A percentile compares a stretch with the other conserved stretches of the same genome.
These are phyloP conservation scores for Cirrhinus molitorella DNA, from an alignment of 2,797 vertebrate genomes.

Conservation along the genomic window DNA sequence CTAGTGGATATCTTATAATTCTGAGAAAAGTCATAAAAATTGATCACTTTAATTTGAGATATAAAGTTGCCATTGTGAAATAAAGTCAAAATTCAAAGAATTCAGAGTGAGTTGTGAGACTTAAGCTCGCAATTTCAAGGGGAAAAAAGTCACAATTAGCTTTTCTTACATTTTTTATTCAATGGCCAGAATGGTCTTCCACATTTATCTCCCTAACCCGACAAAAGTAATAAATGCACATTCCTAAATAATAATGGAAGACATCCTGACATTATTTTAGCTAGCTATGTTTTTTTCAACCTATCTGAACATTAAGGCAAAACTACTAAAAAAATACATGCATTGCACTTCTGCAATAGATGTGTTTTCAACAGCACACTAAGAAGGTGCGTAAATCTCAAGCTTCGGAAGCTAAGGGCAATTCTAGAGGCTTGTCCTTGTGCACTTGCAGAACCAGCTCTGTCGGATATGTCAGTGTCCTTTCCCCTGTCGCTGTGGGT, in stretches of 20 bases:
- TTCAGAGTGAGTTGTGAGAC: neutral
- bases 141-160: neutral
- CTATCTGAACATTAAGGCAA: no score
- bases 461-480: constrained; percentile 79
- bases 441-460: constrained; percentile 84
- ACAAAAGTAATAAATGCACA: neutral
- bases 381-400: constrained; percentile 58
- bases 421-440: constrained; percentile 77
- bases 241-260: neutral
- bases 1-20: neutral
- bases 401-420: constrained; percentile 74
- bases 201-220: neutral
- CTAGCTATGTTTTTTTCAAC: neutral
- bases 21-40: neutral
- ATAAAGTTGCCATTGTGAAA: no score
- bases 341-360: neutral
- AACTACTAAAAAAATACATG: neutral
- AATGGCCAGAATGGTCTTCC: neutral
- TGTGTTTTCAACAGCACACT: constrained; percentile 17
- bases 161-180: neutral
- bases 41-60: no score
- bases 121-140: no score
- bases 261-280: neutral
- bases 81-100: no score
- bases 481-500: constrained; percentile 76